Conservation (phyloP, 2,888 invertebrate species). For the Brachylomia viminalis region DNA sequence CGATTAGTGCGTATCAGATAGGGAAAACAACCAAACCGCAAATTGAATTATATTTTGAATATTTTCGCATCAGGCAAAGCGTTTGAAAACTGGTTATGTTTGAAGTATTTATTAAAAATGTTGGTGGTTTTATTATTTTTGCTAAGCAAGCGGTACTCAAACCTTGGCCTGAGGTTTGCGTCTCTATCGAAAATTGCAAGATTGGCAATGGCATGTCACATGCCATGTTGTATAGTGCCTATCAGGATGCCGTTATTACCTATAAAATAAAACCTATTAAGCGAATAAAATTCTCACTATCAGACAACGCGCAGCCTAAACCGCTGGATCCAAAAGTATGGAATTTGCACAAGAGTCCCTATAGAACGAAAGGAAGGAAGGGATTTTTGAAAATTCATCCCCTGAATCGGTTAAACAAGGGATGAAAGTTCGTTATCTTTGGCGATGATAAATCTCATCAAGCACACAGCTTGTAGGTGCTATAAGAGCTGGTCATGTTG, state of each 20-base stretch:
- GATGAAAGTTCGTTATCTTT: background rate
- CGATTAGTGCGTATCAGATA: background rate
- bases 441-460: background rate
- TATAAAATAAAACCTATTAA: background rate
- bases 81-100: conserved; percentile 50
- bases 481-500: background rate
- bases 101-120: background rate
- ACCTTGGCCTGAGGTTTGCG: conserved; percentile 8
- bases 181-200: background rate
- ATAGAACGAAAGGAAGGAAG: background rate
- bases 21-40: conserved; percentile 12
- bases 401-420: background rate
- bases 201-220: no score
- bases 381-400: background rate
- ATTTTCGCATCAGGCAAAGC: conserved; percentile 25
- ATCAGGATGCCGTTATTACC: background rate
- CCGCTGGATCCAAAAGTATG: background rate
- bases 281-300: background rate
- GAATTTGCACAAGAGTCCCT: background rate
- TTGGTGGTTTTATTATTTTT: conserved; percentile 28
- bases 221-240: background rate
- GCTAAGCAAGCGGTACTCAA: conserved; percentile 11
- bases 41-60: conserved; percentile 53
- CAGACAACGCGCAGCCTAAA: no score
- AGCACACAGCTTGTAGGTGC: background rate